Evolutionary conservation across 2,888 invertebrate species (phyloP), one percentile per base, ranked within the genome.

Genomic region (Eupsilia transversa): DNA sequence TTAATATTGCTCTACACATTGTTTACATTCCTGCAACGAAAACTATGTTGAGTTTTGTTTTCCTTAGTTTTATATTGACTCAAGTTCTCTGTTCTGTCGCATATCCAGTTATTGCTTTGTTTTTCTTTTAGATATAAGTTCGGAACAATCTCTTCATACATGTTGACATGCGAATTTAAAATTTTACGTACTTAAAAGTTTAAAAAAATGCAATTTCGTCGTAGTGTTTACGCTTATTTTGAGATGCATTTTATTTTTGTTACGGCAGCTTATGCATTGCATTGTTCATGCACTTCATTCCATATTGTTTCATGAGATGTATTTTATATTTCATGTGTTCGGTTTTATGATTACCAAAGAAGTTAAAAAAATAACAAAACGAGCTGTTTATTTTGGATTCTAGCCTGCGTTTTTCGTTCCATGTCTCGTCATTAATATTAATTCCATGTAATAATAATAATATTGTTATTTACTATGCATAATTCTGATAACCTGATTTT

Each of bases 21-120:
- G 93, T 96, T 96, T 95, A 96, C 96, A 96, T 96, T 96, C 96
- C 96, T 94, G 94, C 94, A 93, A 93, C 93, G 92, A 94, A 94
- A 92, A 91, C 93, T 94, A 94, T 94, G 95, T 96, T 95, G 94
- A 94, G 92, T 95, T 95, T 95, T 95, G 94, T 95, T 95, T 94
- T 93, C 93, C 85, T 93, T 96, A 95, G 93, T 94, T 94, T 92
- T 93, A 93, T 92, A 90, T 92, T 91, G 93, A 94, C 93, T 77
- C 86, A 76, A 86, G 82, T 90, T 91, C 91, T 90, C 90, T 90
- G 91, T 90, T 92, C 91, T 91, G 89, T 91, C 92, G 93, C 93
- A 93, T 93, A 93, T 93, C 91, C 93, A 93, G 92, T 94, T 94
- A 91, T 93, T 91, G 93, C 93, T 93, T 94, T 91, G 92, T 93